Base-by-base conservation (phyloP, 1,140 invertebrate genomes). In the Campodea augens region DNA sequence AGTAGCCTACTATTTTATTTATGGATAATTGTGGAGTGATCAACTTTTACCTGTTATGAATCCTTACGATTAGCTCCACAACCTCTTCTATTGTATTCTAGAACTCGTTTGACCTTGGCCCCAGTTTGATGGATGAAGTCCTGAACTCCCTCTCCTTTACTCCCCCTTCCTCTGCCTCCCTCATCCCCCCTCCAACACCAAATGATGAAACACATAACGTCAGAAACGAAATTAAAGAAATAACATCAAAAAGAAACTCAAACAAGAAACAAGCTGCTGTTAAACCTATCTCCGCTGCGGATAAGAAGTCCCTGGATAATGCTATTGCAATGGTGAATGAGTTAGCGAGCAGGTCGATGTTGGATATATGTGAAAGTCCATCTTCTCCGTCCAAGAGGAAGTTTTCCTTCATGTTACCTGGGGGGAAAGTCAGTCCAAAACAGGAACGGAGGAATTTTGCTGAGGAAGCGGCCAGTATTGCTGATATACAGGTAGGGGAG, bases 241-340 rank as follows among this genome's bases (percentile, higher is more conserved):
- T 78, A 49, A 68, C 72, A 29, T 66, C 70, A 1, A 75, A 55
- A 47, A 59, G 60, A 2, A 46, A 67, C 36, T 60, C 53, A 25
- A 10, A 7, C 15, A 7, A 83, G 58, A 89, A 87, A 60, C 77
- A 84, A 60, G 69, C 75, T 38, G 74, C 74, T 46, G 75, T 77
- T 40, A 95, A 95, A 61, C 85, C 81, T 12, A 92, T 96, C 63
- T 95, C 90, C 19, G 82, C 87, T 0, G 81, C 89, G 46, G 90
- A 96, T 61, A 75, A 91, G 57, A 83, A 80, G 58, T 88, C 84
- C n/a, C 67, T 97, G 23, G 88, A 96, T 52, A 81, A 82, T 37
- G 90, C 90, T 4, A 92, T 95, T 49, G 87, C 84, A 24, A 72
- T 93, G 63, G 89, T 89, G 20, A 91, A 91, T 65, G 88, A 95